A percentile compares a stretch with the other conserved stretches of the same genome.
Evolutionary conservation across 2,888 invertebrate species (phyloP).

Genomic region (Peribatodes rhomboidaria): DNA sequence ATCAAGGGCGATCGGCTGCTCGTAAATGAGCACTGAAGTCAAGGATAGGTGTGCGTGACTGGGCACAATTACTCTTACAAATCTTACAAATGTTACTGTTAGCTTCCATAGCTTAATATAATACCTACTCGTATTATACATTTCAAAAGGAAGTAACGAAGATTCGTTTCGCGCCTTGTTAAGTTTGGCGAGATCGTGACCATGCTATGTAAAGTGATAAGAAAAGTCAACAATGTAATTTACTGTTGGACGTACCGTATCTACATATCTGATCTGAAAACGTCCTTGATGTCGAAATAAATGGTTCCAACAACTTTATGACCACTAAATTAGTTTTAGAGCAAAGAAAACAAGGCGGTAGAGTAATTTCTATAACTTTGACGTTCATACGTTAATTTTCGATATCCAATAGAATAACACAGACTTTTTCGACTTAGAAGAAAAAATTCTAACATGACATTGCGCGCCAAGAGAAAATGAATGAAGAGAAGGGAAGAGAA

Average conservation of each 20-base stretch:
- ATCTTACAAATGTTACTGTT: constrained; percentile 54
- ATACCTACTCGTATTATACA: constrained; percentile 12
- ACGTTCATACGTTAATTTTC: no score
- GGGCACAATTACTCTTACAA: constrained; percentile 53
- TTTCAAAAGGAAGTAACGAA: constrained; percentile 28
- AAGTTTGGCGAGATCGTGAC: constrained; percentile 23
- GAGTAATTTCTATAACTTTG: no score
- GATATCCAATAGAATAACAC: no score
- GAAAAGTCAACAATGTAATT: constrained; percentile 2
- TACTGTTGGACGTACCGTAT: background rate
- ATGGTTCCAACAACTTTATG: background rate
- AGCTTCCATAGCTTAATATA: constrained; percentile 25
- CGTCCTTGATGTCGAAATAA: background rate
- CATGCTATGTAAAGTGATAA: background rate
- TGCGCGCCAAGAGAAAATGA: no score
- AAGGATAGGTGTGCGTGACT: constrained; percentile 66
- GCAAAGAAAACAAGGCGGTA: background rate
- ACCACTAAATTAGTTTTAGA: background rate
- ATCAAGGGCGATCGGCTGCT: constrained; percentile 58
- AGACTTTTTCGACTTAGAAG: no score
- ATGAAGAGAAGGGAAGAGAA: no score
- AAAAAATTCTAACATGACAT: no score
- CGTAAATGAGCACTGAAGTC: constrained; percentile 50
- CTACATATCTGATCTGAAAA: background rate
- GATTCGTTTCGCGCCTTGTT: constrained; percentile 20